phyloP scores from a whole-genome alignment of 2,113 vertebrate species.

The Corythornis cristatus region DNA sequence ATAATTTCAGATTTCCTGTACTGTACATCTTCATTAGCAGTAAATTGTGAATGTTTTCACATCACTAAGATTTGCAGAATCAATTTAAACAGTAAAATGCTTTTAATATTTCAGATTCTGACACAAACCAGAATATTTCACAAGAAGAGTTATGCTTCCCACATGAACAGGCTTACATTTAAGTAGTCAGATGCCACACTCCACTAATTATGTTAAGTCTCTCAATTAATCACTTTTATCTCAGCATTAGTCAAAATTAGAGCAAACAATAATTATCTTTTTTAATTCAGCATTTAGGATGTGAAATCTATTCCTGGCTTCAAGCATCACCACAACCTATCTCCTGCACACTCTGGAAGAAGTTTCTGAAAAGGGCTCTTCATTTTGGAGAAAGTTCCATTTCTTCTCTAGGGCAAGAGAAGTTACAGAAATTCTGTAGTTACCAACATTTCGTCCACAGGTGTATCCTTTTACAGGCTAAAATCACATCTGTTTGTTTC shows the following conservation, averaged over 20 bases:
- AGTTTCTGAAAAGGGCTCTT: not conserved
- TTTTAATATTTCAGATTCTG: conserved; percentile 18
- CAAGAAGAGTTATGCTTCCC: not conserved
- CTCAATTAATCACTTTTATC: conserved; percentile 35
- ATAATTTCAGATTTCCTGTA: not conserved
- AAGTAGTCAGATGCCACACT: conserved; percentile 13
- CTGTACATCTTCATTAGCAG: not conserved
- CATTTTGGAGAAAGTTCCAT: not conserved
- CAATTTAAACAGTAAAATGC: not conserved
- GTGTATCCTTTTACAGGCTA: not conserved
- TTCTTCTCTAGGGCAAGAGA: not conserved
- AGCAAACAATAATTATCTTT: conserved; percentile 2
- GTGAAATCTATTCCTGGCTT: not conserved
- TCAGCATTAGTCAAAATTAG: conserved; percentile 44
- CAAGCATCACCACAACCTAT: not conserved
- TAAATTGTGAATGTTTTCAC: not conserved
- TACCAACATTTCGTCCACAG: not conserved
- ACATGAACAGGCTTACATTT: not conserved
- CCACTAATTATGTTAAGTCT: conserved; percentile 23
- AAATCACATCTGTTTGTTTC: not conserved
- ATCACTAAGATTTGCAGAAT: not conserved
- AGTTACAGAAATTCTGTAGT: not conserved
- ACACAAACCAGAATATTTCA: conserved; percentile 12
- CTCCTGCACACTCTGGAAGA: not conserved
- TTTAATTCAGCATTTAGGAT: not conserved